A percentile compares a stretch with the other conserved stretches of the same genome.
phyloP scores from a whole-genome alignment of 2,113 vertebrate genomes.

The Odocoileus hemionus region DNA sequence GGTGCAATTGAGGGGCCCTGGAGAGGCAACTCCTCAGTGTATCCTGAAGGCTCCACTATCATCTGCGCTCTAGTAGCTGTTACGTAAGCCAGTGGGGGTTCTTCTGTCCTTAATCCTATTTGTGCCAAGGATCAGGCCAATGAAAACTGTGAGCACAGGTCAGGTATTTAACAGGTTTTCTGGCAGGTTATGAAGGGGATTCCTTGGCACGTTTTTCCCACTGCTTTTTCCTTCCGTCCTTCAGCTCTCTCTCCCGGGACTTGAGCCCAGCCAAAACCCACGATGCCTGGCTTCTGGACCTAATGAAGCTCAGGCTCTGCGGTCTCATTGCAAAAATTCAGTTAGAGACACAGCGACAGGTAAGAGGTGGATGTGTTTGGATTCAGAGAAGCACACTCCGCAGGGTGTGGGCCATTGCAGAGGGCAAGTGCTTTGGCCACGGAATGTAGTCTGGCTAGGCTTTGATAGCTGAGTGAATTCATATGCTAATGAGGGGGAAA shows the following conservation, averaged over 20 bases:
- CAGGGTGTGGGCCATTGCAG: not conserved
- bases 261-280: not conserved
- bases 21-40: not conserved
- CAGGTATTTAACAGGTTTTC: not conserved
- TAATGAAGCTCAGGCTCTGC: not conserved
- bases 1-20: not conserved
- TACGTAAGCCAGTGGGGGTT: fast-evolving
- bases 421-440: not conserved
- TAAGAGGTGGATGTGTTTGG: not conserved
- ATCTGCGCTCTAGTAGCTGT: not conserved
- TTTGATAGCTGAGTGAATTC: not conserved
- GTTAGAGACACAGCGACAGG: not conserved
- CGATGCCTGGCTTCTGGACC: not conserved
- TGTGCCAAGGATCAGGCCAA: not conserved
- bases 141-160: not conserved
- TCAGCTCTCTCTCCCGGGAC: not conserved
- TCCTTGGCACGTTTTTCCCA: not conserved
- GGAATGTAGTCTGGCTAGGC: not conserved
- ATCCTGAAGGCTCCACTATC: not conserved
- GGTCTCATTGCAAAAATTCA: not conserved
- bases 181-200: not conserved
- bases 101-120: not conserved
- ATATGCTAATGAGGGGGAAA: not conserved
- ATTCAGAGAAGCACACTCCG: not conserved
- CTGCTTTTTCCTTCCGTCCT: not conserved